Evolutionary conservation across 2,113 vertebrate species (phyloP).

Genomic region (Pollimyrus isidori): DNA sequence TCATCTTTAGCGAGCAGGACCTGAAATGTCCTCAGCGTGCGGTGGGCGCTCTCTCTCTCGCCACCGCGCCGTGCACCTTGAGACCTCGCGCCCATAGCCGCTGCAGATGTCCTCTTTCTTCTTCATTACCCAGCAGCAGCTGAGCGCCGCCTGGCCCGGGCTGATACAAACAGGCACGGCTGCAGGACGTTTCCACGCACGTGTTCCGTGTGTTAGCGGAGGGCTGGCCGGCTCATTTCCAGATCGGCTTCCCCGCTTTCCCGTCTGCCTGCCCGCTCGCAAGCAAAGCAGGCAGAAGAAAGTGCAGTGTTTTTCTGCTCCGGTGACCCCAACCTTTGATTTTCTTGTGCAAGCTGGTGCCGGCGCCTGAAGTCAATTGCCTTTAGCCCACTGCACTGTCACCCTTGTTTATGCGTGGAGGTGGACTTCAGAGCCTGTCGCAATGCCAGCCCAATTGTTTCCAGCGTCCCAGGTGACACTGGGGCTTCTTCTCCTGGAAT

Average conservation of each 20-base stretch:
- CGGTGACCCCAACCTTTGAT: slow-evolving; percentile 61
- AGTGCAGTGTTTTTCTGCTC: slow-evolving; percentile 77
- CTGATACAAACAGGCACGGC: slow-evolving; percentile 30
- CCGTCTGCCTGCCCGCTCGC: slow-evolving; percentile 17
- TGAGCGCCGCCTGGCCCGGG: slow-evolving; percentile 34
- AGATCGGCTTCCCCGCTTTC: slow-evolving; percentile 44
- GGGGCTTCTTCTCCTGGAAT: slow-evolving; percentile 74
- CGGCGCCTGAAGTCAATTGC: slow-evolving; percentile 69
- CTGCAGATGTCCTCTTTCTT: slow-evolving; percentile 58
- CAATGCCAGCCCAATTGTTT: slow-evolving; percentile 63
- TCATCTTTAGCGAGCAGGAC: not conserved
- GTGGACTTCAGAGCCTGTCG: slow-evolving; percentile 73
- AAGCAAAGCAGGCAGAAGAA: slow-evolving; percentile 66
- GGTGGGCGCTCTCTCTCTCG: not conserved
- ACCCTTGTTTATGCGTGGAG: slow-evolving; percentile 69
- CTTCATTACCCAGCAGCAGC: slow-evolving; percentile 57
- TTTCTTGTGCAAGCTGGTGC: slow-evolving; percentile 68
- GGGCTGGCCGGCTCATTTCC: slow-evolving; percentile 52
- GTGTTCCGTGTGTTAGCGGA: not conserved
- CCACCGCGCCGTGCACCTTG: slow-evolving; percentile 28
- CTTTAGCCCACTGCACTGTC: slow-evolving; percentile 59
- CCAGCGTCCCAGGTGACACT: slow-evolving; percentile 74
- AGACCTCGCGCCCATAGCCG: slow-evolving; percentile 36
- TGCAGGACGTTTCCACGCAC: not conserved
- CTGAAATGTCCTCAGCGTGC: not conserved